Base-by-base conservation (phyloP, 2,888 invertebrate species). In the Agrochola circellaris region DNA sequence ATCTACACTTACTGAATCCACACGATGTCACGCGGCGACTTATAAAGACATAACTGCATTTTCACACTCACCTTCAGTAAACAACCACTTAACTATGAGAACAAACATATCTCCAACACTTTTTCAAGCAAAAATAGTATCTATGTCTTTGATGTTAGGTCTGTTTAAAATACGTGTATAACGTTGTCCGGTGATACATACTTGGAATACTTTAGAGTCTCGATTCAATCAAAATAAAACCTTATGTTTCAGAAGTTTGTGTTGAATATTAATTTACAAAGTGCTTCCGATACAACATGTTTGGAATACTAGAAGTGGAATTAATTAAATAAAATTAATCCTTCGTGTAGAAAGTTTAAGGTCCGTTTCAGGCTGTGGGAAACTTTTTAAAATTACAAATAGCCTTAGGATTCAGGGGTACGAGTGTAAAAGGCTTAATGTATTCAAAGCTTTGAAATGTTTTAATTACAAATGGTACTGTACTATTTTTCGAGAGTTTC, bases 401-500 rank as follows among this genome's bases (percentile, higher is more conserved):
- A 77, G 85, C 81, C 83, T 85, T 56, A 85, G 85, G 69, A 79
- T 72, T 61, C 83, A 74, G 73, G 67, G 72, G 79, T 83, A 86
- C 62, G 72, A 66, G 81, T 87, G 78, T 84, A 86, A 84, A 89
- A 84, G 85, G 84, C 79, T 86, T 88, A 88, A 88, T 88, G 86
- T 87, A 82, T 88, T 86, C 86, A 89, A 86, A 86, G 89, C 83
- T 73, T 84, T 83, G 71, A 81, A 86, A 88, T 82, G 83, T 89
- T 89, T 89, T 89, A 89, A 89, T 89, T 89, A 89, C 87, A 89
- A 51, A 86, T 80, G 81, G 77, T 79, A 60, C 84, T 79, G 84
- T 87, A 83, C 51, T 84, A 83, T 87, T 85, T 87, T 87, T 84
- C 62, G 71, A 73, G 68, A 90, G 85, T 86, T 89, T 84, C 82